Evolutionary conservation across 2,888 invertebrate species (phyloP), one percentile per base, ranked within the genome.

Genomic region (Phragmatobia fuliginosa): DNA sequence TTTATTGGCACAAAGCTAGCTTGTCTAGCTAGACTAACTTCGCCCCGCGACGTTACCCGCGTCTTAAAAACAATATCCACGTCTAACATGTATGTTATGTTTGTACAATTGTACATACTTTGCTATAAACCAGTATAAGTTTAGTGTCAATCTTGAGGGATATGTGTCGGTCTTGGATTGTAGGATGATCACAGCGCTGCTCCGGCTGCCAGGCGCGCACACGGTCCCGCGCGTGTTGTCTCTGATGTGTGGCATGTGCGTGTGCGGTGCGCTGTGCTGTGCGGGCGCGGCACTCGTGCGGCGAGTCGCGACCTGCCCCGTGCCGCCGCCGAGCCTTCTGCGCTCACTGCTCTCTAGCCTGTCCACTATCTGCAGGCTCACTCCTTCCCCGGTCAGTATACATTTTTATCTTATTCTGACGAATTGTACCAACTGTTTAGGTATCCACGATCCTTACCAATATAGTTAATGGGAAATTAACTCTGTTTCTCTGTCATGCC

Each of bases 121-220:
- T n/a, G n/a, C n/a, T 1, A 1, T 1, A 10, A 11, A 3, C 16
- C 6, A 28, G 25, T 28, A 25, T 28, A 6, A 16, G 56, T 56
- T 14, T 28, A 7, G 52, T 28, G 11, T 25, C 2, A n/a, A 25
- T 52, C 11, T 56, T 25, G n/a, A 49, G 49, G n/a, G 11, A n/a
- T n/a, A n/a, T 10, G 49, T 11, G 49, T 49, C 10, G 49, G 16
- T 10, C 16, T 16, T 25, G 41, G n/a, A 6, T 25, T 18, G 25
- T 85, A 94, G 94, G 91, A 71, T 94, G 80, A 82, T 88, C 62
- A 82, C 90, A 10, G 88, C 88, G 68, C 79, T 90, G 72, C 77
- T 80, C 59, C 89, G 89, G 31, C 73, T 93, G 75, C 90, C 92
- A 67, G 84, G 84, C 31, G 82, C 87, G 38, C 70, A 85, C 49